Percentiles rank a stretch among this genome's conserved stretches.
Conservation (phyloP, 2,113 vertebrate species). For the Melanerpes aurifrons region DNA sequence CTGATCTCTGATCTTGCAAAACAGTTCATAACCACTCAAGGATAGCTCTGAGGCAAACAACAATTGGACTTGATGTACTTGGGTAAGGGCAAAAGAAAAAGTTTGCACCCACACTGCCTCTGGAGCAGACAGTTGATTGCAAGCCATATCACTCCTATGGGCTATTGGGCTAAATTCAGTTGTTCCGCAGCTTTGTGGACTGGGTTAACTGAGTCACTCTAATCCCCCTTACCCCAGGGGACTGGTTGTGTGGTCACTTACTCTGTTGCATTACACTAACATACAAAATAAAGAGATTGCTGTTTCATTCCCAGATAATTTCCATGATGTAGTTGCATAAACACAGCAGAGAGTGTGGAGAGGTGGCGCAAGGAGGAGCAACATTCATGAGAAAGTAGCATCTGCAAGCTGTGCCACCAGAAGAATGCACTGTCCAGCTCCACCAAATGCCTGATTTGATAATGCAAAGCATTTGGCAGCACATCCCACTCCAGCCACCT, state of each 20-base stretch:
- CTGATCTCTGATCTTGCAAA: slow-evolving; percentile 8
- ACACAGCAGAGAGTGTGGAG: not conserved
- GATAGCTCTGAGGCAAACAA: not conserved
- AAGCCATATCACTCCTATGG: not conserved
- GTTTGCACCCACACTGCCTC: not conserved
- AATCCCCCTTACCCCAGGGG: not conserved
- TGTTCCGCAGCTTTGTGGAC: not conserved
- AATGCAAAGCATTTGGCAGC: not conserved
- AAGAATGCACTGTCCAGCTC: not conserved
- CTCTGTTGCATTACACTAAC: not conserved
- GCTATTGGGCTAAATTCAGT: not conserved
- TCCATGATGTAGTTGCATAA: not conserved
- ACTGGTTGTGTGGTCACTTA: not conserved
- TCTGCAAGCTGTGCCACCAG: not conserved
- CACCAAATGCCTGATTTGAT: not conserved
- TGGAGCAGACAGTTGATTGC: not conserved
- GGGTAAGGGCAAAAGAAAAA: not conserved
- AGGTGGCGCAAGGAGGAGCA: not conserved
- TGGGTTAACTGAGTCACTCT: not conserved
- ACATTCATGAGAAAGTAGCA: not conserved
- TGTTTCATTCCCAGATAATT: not conserved
- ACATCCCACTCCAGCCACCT: not conserved
- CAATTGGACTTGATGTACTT: not conserved
- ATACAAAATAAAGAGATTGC: not conserved
- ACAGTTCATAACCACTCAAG: not conserved